phyloP scores from a whole-genome alignment of 1,140 invertebrate genomes.

The Drosophila subpulchrella region DNA sequence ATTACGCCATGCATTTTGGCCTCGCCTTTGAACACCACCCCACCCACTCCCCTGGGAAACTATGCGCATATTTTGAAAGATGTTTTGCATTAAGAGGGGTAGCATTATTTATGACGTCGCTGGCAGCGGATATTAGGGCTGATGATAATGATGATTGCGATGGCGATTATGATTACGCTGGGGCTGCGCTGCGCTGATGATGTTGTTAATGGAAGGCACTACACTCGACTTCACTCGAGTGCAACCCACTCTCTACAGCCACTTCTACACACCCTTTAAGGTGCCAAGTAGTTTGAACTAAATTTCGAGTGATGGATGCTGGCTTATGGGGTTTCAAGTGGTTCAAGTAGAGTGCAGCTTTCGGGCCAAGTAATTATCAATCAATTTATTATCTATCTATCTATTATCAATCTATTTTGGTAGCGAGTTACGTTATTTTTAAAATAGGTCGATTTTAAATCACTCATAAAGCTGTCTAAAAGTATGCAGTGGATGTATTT shows the following conservation, averaged over 20 bases:
- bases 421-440: no score
- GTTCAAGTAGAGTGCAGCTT: not conserved
- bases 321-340: slow-evolving; percentile 27
- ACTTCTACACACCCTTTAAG: slow-evolving; percentile 23
- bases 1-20: slow-evolving; percentile 37
- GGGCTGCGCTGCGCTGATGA: slow-evolving; percentile 7
- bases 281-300: slow-evolving; percentile 39
- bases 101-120: slow-evolving; percentile 48
- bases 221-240: not conserved
- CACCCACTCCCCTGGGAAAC: not conserved
- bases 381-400: slow-evolving; percentile 3
- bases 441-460: no score
- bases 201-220: slow-evolving; percentile 37
- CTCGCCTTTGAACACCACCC: not conserved
- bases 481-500: not conserved
- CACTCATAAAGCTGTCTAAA: not conserved
- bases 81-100: slow-evolving; percentile 46
- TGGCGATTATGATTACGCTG: slow-evolving; percentile 8
- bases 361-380: not conserved
- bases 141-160: slow-evolving; percentile 41
- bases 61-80: slow-evolving; percentile 51
- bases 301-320: slow-evolving; percentile 36
- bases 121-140: slow-evolving; percentile 39
- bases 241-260: not conserved
- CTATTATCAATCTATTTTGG: no score